phyloP scores from a whole-genome alignment of 2,888 invertebrate genomes.

The Venusia cambrica region DNA sequence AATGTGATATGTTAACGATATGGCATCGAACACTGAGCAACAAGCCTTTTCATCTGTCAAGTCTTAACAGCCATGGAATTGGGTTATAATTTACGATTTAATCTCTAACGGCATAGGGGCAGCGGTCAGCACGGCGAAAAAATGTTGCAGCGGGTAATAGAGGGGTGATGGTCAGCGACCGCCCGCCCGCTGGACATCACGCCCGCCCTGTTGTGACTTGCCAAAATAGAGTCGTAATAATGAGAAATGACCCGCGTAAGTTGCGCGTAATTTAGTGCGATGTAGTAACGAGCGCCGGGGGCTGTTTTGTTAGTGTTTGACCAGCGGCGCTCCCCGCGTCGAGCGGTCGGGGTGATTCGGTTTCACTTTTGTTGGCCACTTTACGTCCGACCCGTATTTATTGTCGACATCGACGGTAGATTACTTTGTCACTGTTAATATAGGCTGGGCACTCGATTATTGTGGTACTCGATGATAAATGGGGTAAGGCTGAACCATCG shows the following conservation, averaged over 20 bases:
- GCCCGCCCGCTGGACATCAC: conserved; percentile 49
- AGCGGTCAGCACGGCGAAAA: conserved; percentile 70
- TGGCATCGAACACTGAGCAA: conserved; percentile 61
- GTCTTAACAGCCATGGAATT: conserved; percentile 76
- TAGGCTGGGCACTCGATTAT: conserved; percentile 44
- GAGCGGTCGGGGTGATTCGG: conserved; percentile 58
- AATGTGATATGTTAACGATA: conserved; percentile 73
- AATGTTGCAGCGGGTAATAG: conserved; percentile 56
- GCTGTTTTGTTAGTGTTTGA: conserved; percentile 53
- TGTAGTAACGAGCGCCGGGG: conserved; percentile 58
- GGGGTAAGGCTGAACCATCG: conserved; percentile 41
- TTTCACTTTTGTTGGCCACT: conserved; percentile 72
- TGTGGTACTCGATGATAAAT: conserved; percentile 43
- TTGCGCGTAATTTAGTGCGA: conserved; percentile 70
- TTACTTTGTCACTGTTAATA: conserved; percentile 53
- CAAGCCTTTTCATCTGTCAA: conserved; percentile 80
- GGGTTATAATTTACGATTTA: conserved; percentile 81
- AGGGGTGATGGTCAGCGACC: conserved; percentile 63
- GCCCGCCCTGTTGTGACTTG: conserved; percentile 74
- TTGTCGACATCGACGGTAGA: conserved; percentile 51
- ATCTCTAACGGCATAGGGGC: conserved; percentile 74
- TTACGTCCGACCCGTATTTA: conserved; percentile 58
- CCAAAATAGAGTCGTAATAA: conserved; percentile 78
- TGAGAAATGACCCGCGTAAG: conserved; percentile 73
- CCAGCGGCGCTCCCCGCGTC: conserved; percentile 49